Evolutionary conservation across 2,888 invertebrate species (phyloP).

Genomic region (Mactromeris polynyma): DNA sequence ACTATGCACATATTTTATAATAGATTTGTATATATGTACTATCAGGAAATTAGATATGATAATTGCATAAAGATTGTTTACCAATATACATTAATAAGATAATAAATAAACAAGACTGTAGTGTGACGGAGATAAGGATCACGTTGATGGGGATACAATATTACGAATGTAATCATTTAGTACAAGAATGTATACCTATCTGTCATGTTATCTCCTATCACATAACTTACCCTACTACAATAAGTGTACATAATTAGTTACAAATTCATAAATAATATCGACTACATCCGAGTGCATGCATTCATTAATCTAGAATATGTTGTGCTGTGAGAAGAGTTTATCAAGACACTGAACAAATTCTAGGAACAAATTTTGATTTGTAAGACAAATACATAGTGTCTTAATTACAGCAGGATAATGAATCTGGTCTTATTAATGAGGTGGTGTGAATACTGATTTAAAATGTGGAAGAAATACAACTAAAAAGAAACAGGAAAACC

Average conservation of each 20-base stretch:
- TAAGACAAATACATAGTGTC: too few species aligned
- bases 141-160: neutral
- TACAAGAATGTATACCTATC: neutral
- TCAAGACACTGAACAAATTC: too few species aligned
- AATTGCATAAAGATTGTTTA: neutral
- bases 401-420: too few species aligned
- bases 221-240: neutral
- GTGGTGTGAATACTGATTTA: too few species aligned
- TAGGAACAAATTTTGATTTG: too few species aligned
- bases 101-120: slow-evolving; percentile 7
- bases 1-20: neutral
- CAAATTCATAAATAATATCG: too few species aligned
- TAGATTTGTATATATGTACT: neutral
- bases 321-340: too few species aligned
- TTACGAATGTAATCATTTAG: neutral
- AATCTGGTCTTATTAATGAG: too few species aligned
- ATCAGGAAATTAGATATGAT: neutral
- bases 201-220: neutral
- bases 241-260: neutral
- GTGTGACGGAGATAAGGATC: neutral
- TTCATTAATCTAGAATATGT: too few species aligned
- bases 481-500: too few species aligned
- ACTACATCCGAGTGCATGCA: too few species aligned
- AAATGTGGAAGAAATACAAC: too few species aligned
- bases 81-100: slow-evolving; percentile 2